phyloP scores from a whole-genome alignment of 2,888 invertebrate species.

The Chrysotoxum bicinctum region DNA sequence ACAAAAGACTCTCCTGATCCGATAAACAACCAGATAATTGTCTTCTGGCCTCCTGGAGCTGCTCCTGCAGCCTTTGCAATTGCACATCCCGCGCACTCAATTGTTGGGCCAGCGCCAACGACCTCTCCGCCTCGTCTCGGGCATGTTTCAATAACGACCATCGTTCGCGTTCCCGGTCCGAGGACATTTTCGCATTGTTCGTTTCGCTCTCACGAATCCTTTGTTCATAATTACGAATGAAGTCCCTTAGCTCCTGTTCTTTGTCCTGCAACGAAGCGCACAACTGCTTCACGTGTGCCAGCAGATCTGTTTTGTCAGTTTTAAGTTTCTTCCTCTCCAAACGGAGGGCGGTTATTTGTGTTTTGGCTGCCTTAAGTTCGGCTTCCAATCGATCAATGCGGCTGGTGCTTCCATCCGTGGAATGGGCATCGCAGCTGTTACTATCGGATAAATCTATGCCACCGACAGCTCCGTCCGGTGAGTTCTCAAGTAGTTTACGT shows the following conservation, averaged over 20 bases:
- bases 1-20: conserved; percentile 91
- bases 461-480: conserved; percentile 84
- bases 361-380: conserved; percentile 81
- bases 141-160: conserved; percentile 94
- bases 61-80: conserved; percentile 91
- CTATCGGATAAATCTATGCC: conserved; percentile 80
- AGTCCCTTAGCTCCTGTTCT: conserved; percentile 95
- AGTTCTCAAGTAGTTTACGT: conserved; percentile 82
- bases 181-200: conserved; percentile 83
- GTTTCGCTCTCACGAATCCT: conserved; percentile 91
- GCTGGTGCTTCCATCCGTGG: conserved; percentile 78
- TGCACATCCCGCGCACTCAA: conserved; percentile 93
- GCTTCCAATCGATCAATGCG: conserved; percentile 83
- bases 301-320: conserved; percentile 95
- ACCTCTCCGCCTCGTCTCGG: conserved; percentile 94
- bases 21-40: conserved; percentile 92
- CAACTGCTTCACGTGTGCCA: conserved; percentile 96
- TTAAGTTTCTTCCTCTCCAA: conserved; percentile 94
- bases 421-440: conserved; percentile 81
- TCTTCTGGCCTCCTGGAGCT: conserved; percentile 90
- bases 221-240: conserved; percentile 97
- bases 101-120: conserved; percentile 92
- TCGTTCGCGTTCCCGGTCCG: conserved; percentile 92
- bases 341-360: conserved; percentile 86
- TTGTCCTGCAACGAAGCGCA: conserved; percentile 97